Base-by-base conservation (phyloP, 2,888 invertebrate genomes). In the Coelogynopora nodosa region DNA sequence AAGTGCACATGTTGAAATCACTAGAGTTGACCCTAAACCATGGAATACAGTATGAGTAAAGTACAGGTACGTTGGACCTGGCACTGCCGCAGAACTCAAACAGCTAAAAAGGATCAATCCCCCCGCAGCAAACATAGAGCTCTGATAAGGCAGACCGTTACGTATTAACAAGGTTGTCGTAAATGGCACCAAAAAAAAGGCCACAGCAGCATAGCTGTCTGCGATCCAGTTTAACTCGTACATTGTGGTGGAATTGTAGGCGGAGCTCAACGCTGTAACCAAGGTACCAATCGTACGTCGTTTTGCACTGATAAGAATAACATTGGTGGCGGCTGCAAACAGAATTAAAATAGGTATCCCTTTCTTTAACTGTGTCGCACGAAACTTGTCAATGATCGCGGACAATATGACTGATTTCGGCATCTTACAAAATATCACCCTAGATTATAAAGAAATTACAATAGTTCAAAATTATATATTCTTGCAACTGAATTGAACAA, bases 111-210 rank as follows among this genome's bases (percentile, higher is more conserved):
- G 31, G 26, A 87, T 87, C 0, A 87, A 26, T 0, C 13, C 13
- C 1, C 86, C 87, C 27, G 87, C 87, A 23, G 30, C 30, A 5
- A 87, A 74, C 67, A 87, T 86, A 10, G 74, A 18, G 30, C 26
- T 13, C n/a, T 86, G 28, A 30, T 87, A 87, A 26, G 84, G 86
- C 2, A 31, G 23, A 31, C 74, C 28, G 23, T 28, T 13, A n/a
- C 23, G 30, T 0, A 87, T 30, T n/a, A 87, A 28, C 26, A 87
- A 31, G 0, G 86, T 31, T 23, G 86, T 80, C n/a, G 67, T n/a
- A 74, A 87, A 49, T 23, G 87, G 87, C 67, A 87, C 86, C 18
- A 87, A 49, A 31, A 87, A 87, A 86, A 87, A 87, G 5, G 67
- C 87, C 5, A 87, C 10, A 0, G 87, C 87, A 0, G 87, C 86